phyloP scores from a whole-genome alignment of 2,888 invertebrate genomes.

The Ophonus ardosiacus region DNA sequence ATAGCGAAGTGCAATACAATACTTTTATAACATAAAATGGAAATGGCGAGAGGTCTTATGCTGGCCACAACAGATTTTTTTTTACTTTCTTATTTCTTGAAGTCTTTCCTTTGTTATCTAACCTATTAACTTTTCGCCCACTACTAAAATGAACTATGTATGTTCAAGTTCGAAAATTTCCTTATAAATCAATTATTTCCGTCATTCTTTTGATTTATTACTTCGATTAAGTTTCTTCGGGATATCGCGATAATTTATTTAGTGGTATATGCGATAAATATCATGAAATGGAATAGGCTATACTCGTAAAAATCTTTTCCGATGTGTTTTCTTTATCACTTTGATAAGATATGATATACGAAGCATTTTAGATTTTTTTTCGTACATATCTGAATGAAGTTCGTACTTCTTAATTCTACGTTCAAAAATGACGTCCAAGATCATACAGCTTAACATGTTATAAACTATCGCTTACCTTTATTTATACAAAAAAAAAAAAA shows the following conservation, averaged over 20 bases:
- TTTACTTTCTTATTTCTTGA: not conserved
- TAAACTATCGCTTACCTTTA: too few relatives aligned
- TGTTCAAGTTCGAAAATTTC: conserved; percentile 26
- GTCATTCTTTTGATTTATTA: conserved; percentile 21
- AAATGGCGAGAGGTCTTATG: too few relatives aligned
- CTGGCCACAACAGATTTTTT: too few relatives aligned
- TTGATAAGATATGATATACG: not conserved
- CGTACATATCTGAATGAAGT: not conserved
- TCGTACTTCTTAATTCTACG: too few relatives aligned
- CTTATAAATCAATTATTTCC: conserved; percentile 32
- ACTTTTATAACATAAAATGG: too few relatives aligned
- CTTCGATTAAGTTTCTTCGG: conserved; percentile 14
- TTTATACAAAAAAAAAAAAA: too few relatives aligned
- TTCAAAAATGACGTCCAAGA: too few relatives aligned
- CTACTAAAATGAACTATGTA: conserved; percentile 10
- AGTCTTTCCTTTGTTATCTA: not conserved
- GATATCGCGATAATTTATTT: conserved; percentile 24
- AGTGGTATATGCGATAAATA: not conserved
- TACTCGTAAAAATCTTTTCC: not conserved
- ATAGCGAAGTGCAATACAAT: too few relatives aligned
- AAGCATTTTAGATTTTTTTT: not conserved
- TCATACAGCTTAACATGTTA: too few relatives aligned
- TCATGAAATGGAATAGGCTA: not conserved
- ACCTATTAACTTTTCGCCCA: not conserved
- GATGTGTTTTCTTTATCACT: not conserved